These are phyloP conservation scores for Lasioglossum baleicum DNA, from an alignment of 1,140 invertebrate species.

Conservation along the genomic window DNA sequence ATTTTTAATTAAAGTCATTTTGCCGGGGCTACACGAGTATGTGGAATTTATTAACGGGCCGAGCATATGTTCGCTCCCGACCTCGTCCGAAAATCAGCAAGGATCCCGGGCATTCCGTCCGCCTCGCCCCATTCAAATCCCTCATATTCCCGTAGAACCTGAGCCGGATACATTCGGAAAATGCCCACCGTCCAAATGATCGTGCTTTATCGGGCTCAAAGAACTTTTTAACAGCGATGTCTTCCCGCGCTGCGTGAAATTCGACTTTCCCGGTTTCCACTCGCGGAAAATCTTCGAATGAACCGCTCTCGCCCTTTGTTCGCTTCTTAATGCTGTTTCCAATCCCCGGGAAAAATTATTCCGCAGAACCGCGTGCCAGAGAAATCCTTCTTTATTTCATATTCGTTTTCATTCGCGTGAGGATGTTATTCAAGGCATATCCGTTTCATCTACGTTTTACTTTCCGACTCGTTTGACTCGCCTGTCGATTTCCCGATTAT, in stretches of 20 bases:
- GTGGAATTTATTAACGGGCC: conserved; percentile 37
- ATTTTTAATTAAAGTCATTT: conserved; percentile 60
- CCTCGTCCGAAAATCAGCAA: conserved; percentile 30
- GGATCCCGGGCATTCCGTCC: neutral
- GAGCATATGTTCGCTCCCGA: conserved; percentile 18
- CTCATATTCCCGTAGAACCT: neutral
- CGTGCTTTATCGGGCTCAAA: neutral
- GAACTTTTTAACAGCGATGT: conserved; percentile 4
- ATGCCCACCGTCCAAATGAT: neutral
- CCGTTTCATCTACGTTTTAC: too few species aligned
- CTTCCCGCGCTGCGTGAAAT: neutral
- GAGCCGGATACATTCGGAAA: neutral
- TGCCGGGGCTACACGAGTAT: conserved; percentile 21
- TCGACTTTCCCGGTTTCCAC: too few species aligned
- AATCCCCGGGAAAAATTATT: too few species aligned
- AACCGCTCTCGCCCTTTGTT: too few species aligned
- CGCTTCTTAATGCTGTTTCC: too few species aligned
- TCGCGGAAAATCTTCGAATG: neutral
- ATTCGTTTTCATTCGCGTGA: too few species aligned
- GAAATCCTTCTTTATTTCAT: too few species aligned
- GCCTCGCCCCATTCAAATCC: conserved; percentile 25
- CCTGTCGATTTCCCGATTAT: too few species aligned
- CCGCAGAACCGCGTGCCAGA: too few species aligned
- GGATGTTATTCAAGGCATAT: too few species aligned
- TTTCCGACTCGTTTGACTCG: too few species aligned